phyloP scores from a whole-genome alignment of 2,888 invertebrate genomes.

The Pogonocherus hispidulus region DNA sequence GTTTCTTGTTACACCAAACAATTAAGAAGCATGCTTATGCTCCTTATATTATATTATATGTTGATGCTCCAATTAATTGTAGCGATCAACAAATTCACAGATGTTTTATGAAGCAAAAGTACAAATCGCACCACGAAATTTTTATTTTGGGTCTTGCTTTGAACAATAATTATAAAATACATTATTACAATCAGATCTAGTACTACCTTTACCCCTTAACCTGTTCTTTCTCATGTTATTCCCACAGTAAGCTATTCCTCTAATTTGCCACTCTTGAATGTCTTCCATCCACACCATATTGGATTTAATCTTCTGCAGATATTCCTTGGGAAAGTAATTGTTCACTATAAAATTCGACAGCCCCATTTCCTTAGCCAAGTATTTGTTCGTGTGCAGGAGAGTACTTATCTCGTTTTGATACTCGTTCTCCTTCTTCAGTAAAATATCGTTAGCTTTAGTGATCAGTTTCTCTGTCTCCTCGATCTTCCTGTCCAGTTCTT shows the following conservation, averaged over 20 bases:
- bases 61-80: no score
- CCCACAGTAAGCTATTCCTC: conserved; percentile 96
- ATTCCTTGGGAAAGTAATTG: conserved; percentile 89
- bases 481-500: conserved; percentile 89
- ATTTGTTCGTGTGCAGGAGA: conserved; percentile 81
- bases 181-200: background rate
- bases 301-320: conserved; percentile 87
- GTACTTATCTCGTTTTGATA: conserved; percentile 54
- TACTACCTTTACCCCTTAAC: conserved; percentile 3
- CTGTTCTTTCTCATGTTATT: conserved; percentile 75
- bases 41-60: no score
- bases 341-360: conserved; percentile 89
- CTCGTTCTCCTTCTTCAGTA: conserved; percentile 75
- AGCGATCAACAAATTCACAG: background rate
- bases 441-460: conserved; percentile 83
- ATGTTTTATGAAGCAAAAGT: no score
- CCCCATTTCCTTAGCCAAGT: conserved; percentile 78
- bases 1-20: no score
- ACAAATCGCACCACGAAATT: background rate
- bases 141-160: conserved; percentile 5
- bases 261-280: conserved; percentile 95
- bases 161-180: conserved; percentile 6
- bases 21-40: no score
- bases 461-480: conserved; percentile 84
- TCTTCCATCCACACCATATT: conserved; percentile 97